phyloP scores from a whole-genome alignment of 1,140 invertebrate species.

The Tribolium madens region DNA sequence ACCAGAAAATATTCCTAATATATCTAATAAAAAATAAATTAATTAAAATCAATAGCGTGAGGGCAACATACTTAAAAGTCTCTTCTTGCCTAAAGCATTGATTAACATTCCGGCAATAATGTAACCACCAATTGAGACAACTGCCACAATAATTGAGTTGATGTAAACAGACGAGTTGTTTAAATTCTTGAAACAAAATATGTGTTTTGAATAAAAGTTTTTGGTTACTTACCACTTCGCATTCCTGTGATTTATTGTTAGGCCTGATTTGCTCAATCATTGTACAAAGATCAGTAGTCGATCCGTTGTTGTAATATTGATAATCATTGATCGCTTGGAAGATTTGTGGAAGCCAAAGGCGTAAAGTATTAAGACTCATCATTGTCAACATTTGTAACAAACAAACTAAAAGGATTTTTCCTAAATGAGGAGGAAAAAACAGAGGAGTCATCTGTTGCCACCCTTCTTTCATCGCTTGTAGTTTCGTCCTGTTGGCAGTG shows the following conservation, averaged over 20 bases:
- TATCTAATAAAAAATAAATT: slow-evolving; percentile 47
- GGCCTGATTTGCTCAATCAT: slow-evolving; percentile 54
- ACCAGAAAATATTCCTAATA: slow-evolving; percentile 48
- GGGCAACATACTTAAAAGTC: slow-evolving; percentile 54
- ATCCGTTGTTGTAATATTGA: slow-evolving; percentile 45
- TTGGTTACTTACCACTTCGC: slow-evolving; percentile 39
- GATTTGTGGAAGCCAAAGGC: slow-evolving; percentile 74
- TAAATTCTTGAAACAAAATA: slow-evolving; percentile 50
- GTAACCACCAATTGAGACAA: slow-evolving; percentile 65
- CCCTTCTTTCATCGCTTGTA: slow-evolving; percentile 50
- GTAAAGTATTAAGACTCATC: slow-evolving; percentile 66
- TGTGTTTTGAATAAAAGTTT: not conserved
- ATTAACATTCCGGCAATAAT: slow-evolving; percentile 64
- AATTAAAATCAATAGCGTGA: too few species aligned
- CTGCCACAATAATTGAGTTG: slow-evolving; percentile 65
- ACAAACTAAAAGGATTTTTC: slow-evolving; percentile 54
- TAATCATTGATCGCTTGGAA: slow-evolving; percentile 69
- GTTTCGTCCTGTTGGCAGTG: slow-evolving; percentile 39
- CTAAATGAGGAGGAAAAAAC: slow-evolving; percentile 51
- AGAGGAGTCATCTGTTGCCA: slow-evolving; percentile 53
- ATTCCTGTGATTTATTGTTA: not conserved
- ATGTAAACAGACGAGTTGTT: slow-evolving; percentile 51
- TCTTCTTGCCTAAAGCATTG: slow-evolving; percentile 63
- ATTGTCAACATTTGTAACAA: slow-evolving; percentile 52
- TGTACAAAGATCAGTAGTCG: slow-evolving; percentile 52